Base-by-base conservation (phyloP, 2,888 invertebrate species). In the Hirtodrosophila cameraria region DNA sequence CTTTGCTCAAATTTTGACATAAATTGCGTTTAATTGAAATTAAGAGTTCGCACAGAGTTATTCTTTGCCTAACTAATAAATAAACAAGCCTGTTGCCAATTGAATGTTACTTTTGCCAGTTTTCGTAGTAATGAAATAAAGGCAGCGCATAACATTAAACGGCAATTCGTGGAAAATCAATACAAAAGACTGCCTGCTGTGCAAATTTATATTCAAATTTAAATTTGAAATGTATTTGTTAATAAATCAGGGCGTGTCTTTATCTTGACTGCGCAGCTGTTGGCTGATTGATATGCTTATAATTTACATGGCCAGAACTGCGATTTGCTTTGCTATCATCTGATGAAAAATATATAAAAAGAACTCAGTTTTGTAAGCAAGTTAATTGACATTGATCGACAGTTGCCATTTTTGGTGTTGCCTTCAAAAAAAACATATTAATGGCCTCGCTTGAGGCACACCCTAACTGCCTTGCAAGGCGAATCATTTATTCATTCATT, bases 401-500 rank as follows among this genome's bases (percentile, higher is more conserved):
- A 86, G 84, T 65, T 79, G 85, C 84, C 78, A 83, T 80, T 86
- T n/a, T 62, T 46, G 69, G 62, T 12, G 59, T 53, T 66, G 57
- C 58, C 60, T 64, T 60, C 54, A 63, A 63, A 80, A 70, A 77
- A 84, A n/a, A n/a, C n/a, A n/a, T n/a, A n/a, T 84, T 80, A 77
- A 84, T 86, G 60, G 57, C 39, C 52, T 45, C 27, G 31, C 8
- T 35, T 30, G 45, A 6, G 23, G 3, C 7, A n/a, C 49, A 30
- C 42, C n/a, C n/a, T n/a, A n/a, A n/a, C 27, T 48, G 23, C 13
- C 33, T 35, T 36, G 57, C 41, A 45, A 45, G 55, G 42, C 55
- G 64, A 84, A 86, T 80, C 81, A 86, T 84, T 86, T 80, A 80
- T 80, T 81, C 86, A 80, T 80, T 86, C 86, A 80, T 80, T 80